These are phyloP conservation scores for Fabriciana adippe DNA, from an alignment of 2,888 invertebrate species.

Conservation along the genomic window DNA sequence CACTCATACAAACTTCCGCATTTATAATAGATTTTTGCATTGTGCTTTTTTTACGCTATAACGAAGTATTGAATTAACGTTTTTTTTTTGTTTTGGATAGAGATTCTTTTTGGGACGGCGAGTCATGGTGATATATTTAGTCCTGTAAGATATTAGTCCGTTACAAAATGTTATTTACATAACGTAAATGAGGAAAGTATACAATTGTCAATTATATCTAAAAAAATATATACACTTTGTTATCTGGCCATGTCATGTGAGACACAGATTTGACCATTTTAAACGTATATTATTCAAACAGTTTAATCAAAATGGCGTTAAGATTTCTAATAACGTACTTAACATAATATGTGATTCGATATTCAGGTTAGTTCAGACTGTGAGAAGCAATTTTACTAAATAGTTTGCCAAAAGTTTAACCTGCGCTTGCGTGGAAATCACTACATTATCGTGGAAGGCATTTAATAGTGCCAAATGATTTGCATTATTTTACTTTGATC, in stretches of 20 bases:
- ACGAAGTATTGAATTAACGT: too few species aligned
- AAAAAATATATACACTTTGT: not conserved
- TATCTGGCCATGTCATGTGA: not conserved
- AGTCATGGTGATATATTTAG: too few species aligned
- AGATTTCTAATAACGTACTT: conserved; percentile 8
- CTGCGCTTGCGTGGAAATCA: conserved; percentile 23
- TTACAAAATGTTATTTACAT: too few species aligned
- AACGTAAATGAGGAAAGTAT: too few species aligned
- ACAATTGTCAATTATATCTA: too few species aligned
- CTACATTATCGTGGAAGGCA: conserved; percentile 19
- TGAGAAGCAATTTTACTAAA: conserved; percentile 8
- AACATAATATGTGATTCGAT: conserved; percentile 12
- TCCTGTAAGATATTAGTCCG: too few species aligned
- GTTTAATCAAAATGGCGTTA: conserved; percentile 11
- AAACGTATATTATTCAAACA: not conserved
- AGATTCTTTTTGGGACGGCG: too few species aligned
- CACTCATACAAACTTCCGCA: too few species aligned
- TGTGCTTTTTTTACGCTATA: too few species aligned
- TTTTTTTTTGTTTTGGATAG: too few species aligned
- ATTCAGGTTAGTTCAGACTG: conserved; percentile 19
- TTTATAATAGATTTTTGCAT: too few species aligned
- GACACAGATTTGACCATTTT: not conserved
- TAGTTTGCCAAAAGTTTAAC: conserved; percentile 26
- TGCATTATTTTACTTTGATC: conserved; percentile 23
- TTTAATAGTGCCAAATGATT: conserved; percentile 22